Conservation (phyloP, 2,113 vertebrate genomes). For the Halichoeres trimaculatus region DNA sequence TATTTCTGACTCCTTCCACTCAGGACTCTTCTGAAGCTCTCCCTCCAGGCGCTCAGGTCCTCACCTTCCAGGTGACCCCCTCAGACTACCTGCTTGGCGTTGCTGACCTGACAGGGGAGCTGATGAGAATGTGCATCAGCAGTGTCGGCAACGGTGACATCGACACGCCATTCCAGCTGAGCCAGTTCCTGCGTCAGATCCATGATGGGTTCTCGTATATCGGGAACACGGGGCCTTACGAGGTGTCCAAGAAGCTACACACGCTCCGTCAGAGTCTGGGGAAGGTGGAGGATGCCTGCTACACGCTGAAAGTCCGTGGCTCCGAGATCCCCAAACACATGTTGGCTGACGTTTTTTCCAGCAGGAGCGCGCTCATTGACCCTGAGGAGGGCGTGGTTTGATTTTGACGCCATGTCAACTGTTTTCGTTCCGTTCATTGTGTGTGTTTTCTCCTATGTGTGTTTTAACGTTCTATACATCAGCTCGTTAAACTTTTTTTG, state of each 20-base stretch:
- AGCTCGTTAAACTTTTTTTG: constrained; percentile 17
- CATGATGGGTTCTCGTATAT: constrained; percentile 97
- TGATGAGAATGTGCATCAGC: constrained; percentile 97
- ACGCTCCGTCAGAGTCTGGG: constrained; percentile 94
- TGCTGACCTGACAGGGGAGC: constrained; percentile 95
- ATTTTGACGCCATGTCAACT: constrained; percentile 1
- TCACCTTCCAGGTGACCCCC: constrained; percentile 90
- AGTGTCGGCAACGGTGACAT: constrained; percentile 97
- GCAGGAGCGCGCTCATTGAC: constrained; percentile 88
- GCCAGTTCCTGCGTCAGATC: constrained; percentile 93
- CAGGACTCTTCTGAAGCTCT: constrained; percentile 68
- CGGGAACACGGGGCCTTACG: constrained; percentile 96
- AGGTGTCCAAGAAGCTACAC: constrained; percentile 97
- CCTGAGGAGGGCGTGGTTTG: constrained; percentile 91
- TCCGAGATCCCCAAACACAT: constrained; percentile 98
- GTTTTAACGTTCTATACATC: constrained; percentile 43
- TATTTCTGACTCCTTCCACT: not conserved
- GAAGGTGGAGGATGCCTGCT: constrained; percentile 98
- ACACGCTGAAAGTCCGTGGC: constrained; percentile 91
- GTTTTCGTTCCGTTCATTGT: no score
- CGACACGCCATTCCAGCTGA: constrained; percentile 95
- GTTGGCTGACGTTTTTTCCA: constrained; percentile 94
- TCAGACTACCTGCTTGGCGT: constrained; percentile 96
- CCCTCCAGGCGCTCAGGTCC: constrained; percentile 60
- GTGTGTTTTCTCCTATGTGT: not conserved